A percentile compares a stretch with the other conserved stretches of the same genome.
Evolutionary conservation across 2,888 invertebrate genomes (phyloP).

Genomic region (Galeopsomyia nigrocyanea): DNA sequence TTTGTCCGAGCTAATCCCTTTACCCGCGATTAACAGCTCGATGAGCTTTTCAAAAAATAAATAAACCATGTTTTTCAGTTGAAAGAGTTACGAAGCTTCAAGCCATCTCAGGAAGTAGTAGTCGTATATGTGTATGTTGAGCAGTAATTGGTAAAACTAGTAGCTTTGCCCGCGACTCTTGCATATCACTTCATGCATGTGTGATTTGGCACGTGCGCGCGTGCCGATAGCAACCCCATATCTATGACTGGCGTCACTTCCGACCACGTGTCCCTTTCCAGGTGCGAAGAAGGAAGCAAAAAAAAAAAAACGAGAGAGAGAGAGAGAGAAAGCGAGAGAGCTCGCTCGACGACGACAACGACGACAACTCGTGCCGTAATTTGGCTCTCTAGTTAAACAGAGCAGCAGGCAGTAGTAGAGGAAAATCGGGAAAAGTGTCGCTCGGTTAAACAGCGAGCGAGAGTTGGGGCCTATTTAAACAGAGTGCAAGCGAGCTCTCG

Average conservation of each 20-base stretch:
- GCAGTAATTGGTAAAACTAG: conserved; percentile 30
- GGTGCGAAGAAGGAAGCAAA: conserved; percentile 52
- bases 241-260: conserved; percentile 56
- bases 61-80: too few relatives aligned
- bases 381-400: too few relatives aligned
- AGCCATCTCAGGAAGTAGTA: too few relatives aligned
- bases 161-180: conserved; percentile 9
- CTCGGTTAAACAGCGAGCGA: not conserved
- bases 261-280: conserved; percentile 63
- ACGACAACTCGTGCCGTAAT: too few relatives aligned
- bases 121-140: too few relatives aligned
- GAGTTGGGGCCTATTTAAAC: conserved; percentile 62
- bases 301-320: too few relatives aligned
- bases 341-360: not conserved
- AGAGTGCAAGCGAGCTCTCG: conserved; percentile 60
- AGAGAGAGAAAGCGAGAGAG: conserved; percentile 2
- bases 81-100: too few relatives aligned
- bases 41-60: not conserved
- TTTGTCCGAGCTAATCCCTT: conserved; percentile 25
- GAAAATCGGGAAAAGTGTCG: too few relatives aligned
- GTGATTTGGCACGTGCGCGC: conserved; percentile 59
- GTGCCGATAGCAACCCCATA: conserved; percentile 49
- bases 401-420: too few relatives aligned
- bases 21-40: conserved; percentile 2
- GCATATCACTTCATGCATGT: conserved; percentile 58